Conservation (phyloP, 2,888 invertebrate species). For the Craniophora ligustri region DNA sequence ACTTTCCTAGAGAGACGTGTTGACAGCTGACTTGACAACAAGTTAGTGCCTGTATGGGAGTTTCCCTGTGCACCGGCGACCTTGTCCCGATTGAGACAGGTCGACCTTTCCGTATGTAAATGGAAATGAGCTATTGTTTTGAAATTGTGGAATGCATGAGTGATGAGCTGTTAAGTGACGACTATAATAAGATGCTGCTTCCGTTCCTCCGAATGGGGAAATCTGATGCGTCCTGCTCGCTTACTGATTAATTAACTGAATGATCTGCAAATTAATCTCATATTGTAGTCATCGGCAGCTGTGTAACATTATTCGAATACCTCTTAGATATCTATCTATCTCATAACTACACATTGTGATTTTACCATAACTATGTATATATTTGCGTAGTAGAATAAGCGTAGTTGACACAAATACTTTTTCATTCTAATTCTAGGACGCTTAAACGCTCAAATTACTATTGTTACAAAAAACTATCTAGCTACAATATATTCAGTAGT, state of each 20-base stretch:
- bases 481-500: slow-evolving; percentile 23
- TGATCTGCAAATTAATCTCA: background rate
- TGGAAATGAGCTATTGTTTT: slow-evolving; percentile 48
- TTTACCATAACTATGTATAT: too few relatives aligned
- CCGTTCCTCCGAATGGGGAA: slow-evolving; percentile 11
- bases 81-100: slow-evolving; percentile 43
- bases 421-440: background rate
- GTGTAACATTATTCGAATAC: too few relatives aligned
- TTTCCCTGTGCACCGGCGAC: slow-evolving; percentile 32
- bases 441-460: slow-evolving; percentile 7
- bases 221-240: background rate
- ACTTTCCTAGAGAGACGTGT: slow-evolving; percentile 25
- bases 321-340: too few relatives aligned
- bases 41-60: slow-evolving; percentile 21
- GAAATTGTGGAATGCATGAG: slow-evolving; percentile 36
- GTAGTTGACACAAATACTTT: background rate
- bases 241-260: background rate
- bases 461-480: background rate
- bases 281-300: background rate
- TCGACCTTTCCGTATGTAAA: slow-evolving; percentile 43
- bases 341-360: too few relatives aligned
- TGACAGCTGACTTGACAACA: slow-evolving; percentile 29
- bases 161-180: slow-evolving; percentile 30
- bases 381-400: too few relatives aligned
- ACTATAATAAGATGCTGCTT: slow-evolving; percentile 24